Conservation (phyloP, 1,140 invertebrate species). For the Acromyrmex heyeri region DNA sequence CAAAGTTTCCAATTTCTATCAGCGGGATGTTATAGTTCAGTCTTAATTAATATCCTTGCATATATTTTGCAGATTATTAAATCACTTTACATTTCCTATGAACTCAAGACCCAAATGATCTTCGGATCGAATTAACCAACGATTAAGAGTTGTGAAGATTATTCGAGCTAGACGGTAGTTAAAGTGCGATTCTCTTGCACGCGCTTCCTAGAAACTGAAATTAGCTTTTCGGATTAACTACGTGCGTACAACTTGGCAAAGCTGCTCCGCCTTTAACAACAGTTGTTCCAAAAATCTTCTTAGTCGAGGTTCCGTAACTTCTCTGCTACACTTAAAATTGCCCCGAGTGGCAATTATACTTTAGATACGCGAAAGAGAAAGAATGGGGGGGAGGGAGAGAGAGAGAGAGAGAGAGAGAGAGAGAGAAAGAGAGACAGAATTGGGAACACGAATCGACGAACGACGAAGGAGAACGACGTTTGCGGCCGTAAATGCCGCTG, state of each 20-base stretch:
- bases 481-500: neutral
- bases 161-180: neutral
- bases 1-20: neutral
- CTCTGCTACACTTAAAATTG: conserved; percentile 32
- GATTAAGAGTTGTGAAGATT: conserved; percentile 5
- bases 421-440: neutral
- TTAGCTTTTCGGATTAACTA: conserved; percentile 34
- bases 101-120: conserved; percentile 17
- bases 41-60: neutral
- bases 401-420: neutral
- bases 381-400: neutral
- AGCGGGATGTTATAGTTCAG: neutral
- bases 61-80: conserved; percentile 10
- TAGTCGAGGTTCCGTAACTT: conserved; percentile 3
- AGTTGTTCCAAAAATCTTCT: conserved; percentile 11
- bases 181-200: neutral
- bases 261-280: neutral
- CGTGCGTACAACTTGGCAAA: conserved; percentile 12
- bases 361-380: neutral
- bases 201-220: neutral
- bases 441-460: conserved; percentile 25
- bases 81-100: neutral
- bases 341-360: conserved; percentile 35
- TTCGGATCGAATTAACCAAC: conserved; percentile 16
- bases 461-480: conserved; percentile 26